Evolutionary conservation across 2,797 vertebrate genomes (phyloP).

Genomic region (Catostomus latipinnis): DNA sequence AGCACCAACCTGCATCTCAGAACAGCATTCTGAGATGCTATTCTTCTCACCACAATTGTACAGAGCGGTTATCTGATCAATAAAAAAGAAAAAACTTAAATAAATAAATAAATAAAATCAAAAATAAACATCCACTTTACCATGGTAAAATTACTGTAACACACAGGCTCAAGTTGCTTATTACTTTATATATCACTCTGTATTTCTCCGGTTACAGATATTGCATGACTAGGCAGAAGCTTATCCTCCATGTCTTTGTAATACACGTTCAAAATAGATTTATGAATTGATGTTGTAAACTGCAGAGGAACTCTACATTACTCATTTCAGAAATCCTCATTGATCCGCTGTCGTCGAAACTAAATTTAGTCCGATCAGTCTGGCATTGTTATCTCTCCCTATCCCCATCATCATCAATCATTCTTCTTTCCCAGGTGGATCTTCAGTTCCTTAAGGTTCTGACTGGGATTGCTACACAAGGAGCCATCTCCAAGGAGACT

Average conservation of each 20-base stretch:
- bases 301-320: conserved; percentile 19
- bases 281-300: conserved; percentile 17
- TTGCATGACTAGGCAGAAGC: background rate
- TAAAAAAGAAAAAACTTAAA: too few relatives aligned
- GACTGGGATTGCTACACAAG: conserved; percentile 95
- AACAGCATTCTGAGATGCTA: too few relatives aligned
- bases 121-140: background rate
- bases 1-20: too few relatives aligned
- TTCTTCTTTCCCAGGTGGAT: conserved; percentile 55
- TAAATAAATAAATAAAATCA: too few relatives aligned
- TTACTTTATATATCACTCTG: background rate
- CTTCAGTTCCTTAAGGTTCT: conserved; percentile 87
- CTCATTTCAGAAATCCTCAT: conserved; percentile 33
- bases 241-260: background rate
- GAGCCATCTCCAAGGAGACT: conserved; percentile 94
- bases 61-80: too few relatives aligned
- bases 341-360: conserved; percentile 44
- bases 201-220: background rate
- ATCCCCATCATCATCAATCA: conserved; percentile 15
- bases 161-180: background rate
- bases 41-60: too few relatives aligned
- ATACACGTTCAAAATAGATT: conserved; percentile 15
- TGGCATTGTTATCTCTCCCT: background rate
- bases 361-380: conserved; percentile 33
- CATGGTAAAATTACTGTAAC: background rate